Percentiles rank a stretch among this genome's conserved stretches.
Evolutionary conservation across 2,113 vertebrate genomes (phyloP).

Genomic region (Dermatemys mawii): DNA sequence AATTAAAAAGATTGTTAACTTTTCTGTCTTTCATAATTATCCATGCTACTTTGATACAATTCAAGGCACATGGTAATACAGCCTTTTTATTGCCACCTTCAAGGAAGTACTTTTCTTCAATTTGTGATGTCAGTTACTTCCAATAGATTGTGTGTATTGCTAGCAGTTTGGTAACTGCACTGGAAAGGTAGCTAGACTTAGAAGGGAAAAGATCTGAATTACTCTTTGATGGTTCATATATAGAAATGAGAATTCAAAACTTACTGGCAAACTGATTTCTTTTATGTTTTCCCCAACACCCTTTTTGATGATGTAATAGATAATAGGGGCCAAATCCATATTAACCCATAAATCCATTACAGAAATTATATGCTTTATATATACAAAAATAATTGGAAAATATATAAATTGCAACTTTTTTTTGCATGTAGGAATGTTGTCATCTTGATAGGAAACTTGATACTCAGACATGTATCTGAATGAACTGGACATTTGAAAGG

Average conservation of each 20-base stretch:
- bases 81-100: not conserved
- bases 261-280: not conserved
- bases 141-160: not conserved
- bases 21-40: not conserved
- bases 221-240: not conserved
- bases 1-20: not conserved
- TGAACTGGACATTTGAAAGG: not conserved
- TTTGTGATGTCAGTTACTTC: not conserved
- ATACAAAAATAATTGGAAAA: not conserved
- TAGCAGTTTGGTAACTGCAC: not conserved
- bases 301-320: not conserved
- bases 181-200: not conserved
- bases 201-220: not conserved
- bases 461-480: not conserved
- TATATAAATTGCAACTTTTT: not conserved
- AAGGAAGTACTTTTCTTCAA: not conserved
- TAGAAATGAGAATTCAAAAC: slow-evolving; percentile 13
- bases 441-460: not conserved
- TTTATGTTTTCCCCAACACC: not conserved
- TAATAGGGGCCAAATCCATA: not conserved
- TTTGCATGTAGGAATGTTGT: not conserved
- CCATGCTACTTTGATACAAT: not conserved
- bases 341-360: not conserved
- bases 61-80: not conserved
- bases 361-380: not conserved